Base-by-base conservation (phyloP, 2,113 vertebrate genomes). In the Antigone vipio region DNA sequence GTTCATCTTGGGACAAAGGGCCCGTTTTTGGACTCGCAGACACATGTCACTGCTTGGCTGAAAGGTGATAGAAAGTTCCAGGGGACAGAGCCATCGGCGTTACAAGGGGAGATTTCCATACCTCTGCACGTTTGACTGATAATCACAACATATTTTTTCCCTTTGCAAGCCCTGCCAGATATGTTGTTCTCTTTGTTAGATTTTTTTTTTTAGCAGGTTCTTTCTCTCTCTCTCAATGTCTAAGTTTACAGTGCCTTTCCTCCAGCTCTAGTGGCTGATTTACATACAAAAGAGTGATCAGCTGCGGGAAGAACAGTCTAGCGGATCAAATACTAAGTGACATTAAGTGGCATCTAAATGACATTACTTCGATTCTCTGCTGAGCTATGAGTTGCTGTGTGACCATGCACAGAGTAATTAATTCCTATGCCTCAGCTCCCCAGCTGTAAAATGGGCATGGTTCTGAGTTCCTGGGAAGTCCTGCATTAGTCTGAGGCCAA, bases 271-370 rank as follows among this genome's bases (percentile, higher is more conserved):
- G 71, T 24, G 27, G 60, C 84, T 91, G 77, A 94, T 94, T 94
- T 96, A 91, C 92, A 94, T 96, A 97, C 81, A 93, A 81, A 94
- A 91, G 78, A 58, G 81, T 93, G 93, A 96, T 91, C 91, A 60
- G 73, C 91, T 94, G 93, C 92, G 81, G 91, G 80, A 95, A 89
- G 89, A 91, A 96, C 44, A 94, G 81, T 74, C 84, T 89, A 93
- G 47, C 16, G 1, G 85, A 87, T 96, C 93, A 96, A 93, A 94
- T 95, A 91, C 80, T 95, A 94, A 92, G 87, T 95, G 94, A 93
- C 89, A 87, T 91, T 95, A 95, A 89, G 69, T 94, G 92, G 69
- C 89, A 93, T 91, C 81, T 81, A 91, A 94, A 95, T 96, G 93
- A 95, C 87, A 89, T 91, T 91, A 93, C 84, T 97, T 96, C 19